Evolutionary conservation across 2,888 invertebrate species (phyloP).

Genomic region (Patella ulyssiponensis): DNA sequence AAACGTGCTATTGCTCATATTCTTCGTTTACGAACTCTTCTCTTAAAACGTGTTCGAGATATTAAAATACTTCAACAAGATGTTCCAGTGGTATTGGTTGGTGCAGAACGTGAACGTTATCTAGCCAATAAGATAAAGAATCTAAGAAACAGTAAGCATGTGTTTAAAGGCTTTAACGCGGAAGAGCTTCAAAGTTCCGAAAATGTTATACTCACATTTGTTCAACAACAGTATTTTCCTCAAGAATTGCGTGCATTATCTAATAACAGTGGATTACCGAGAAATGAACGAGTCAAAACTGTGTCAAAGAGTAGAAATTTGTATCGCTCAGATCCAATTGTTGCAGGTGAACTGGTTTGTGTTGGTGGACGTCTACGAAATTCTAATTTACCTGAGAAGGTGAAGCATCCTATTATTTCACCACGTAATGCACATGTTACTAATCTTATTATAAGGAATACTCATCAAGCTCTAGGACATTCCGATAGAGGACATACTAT

Average conservation of each 20-base stretch:
- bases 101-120: not conserved
- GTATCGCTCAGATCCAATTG: too few relatives aligned
- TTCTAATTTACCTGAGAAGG: too few relatives aligned
- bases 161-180: not conserved
- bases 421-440: too few relatives aligned
- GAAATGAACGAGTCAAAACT: too few relatives aligned
- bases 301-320: too few relatives aligned
- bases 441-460: too few relatives aligned
- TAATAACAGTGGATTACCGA: too few relatives aligned
- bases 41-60: not conserved
- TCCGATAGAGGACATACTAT: slow-evolving; percentile 13
- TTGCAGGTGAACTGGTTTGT: too few relatives aligned
- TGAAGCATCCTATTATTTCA: too few relatives aligned
- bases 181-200: not conserved
- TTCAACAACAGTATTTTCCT: not conserved
- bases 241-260: not conserved
- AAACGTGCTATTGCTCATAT: not conserved
- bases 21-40: not conserved
- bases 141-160: not conserved
- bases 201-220: not conserved
- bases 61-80: not conserved
- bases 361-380: too few relatives aligned
- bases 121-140: not conserved
- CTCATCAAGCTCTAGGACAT: too few relatives aligned
- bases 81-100: not conserved